Percentiles rank a stretch among this genome's conserved stretches.
phyloP scores from a whole-genome alignment of 2,797 vertebrate genomes.

The Myiotriccus ornatus region DNA sequence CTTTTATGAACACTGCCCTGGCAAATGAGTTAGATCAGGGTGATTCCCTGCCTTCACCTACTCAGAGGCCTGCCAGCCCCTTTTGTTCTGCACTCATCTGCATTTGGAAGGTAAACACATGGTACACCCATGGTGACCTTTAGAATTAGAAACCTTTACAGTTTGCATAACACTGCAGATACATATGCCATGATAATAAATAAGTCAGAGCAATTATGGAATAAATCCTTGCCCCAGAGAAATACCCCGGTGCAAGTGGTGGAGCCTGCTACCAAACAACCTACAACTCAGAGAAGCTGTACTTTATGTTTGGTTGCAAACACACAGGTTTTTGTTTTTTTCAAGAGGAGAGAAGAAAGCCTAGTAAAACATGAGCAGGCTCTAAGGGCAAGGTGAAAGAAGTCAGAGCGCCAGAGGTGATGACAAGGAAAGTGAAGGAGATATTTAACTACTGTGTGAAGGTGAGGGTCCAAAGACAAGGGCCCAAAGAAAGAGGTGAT shows the following conservation, averaged over 20 bases:
- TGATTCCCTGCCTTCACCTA: neutral
- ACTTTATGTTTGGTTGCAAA: neutral
- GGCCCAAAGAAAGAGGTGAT: neutral
- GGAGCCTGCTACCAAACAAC: neutral
- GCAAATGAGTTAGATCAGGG: neutral
- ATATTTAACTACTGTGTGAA: neutral
- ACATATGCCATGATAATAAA: neutral
- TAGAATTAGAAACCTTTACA: slow-evolving; percentile 3
- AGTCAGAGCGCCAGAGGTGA: neutral
- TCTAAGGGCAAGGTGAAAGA: neutral
- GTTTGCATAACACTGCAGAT: slow-evolving; percentile 45
- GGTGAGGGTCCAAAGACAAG: neutral
- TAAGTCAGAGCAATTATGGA: slow-evolving; percentile 21
- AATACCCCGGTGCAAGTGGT: neutral
- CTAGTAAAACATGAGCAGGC: neutral
- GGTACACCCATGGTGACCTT: slow-evolving; percentile 25
- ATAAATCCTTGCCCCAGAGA: slow-evolving; percentile 48
- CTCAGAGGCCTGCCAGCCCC: neutral
- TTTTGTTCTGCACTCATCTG: slow-evolving; percentile 30
- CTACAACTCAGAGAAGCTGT: neutral
- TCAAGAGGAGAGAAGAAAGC: neutral
- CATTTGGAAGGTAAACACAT: neutral
- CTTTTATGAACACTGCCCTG: neutral
- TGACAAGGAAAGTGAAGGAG: neutral
- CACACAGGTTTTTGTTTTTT: neutral